These are phyloP conservation scores for Aphelinus certus DNA, from an alignment of 1,140 invertebrate genomes.

Conservation along the genomic window DNA sequence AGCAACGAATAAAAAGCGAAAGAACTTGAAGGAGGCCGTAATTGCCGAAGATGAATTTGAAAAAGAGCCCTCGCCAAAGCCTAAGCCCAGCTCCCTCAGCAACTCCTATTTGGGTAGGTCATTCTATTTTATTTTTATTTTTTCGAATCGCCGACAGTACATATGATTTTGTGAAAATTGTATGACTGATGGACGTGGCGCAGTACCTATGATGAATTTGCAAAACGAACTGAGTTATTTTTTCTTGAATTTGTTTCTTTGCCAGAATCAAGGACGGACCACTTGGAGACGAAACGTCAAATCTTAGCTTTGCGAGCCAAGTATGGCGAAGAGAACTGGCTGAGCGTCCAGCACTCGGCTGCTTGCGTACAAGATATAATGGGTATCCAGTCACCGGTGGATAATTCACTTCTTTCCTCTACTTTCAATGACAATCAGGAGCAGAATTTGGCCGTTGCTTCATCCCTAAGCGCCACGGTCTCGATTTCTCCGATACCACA, in stretches of 20 bases:
- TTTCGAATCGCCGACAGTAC: too few species aligned
- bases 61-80: conserved; percentile 40
- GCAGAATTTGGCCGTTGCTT: neutral
- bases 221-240: too few species aligned
- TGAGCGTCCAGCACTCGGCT: conserved; percentile 65
- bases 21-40: conserved; percentile 54
- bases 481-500: conserved; percentile 22
- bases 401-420: conserved; percentile 2
- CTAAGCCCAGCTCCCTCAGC: conserved; percentile 22
- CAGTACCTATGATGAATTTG: too few species aligned
- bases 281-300: conserved; percentile 71
- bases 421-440: conserved; percentile 19
- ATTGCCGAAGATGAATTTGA: conserved; percentile 55
- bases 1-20: conserved; percentile 41
- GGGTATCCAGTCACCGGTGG: conserved; percentile 48
- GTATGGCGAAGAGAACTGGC: conserved; percentile 71
- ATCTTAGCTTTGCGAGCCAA: conserved; percentile 68
- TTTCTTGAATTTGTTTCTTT: conserved; percentile 3
- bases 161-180: too few species aligned
- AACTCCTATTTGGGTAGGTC: conserved; percentile 15
- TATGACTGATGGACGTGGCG: too few species aligned
- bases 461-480: neutral
- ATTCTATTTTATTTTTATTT: neutral
- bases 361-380: conserved; percentile 68
- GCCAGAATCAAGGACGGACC: conserved; percentile 57